These are phyloP conservation scores for Xylota segnis DNA, from an alignment of 2,888 invertebrate species.

Conservation along the genomic window DNA sequence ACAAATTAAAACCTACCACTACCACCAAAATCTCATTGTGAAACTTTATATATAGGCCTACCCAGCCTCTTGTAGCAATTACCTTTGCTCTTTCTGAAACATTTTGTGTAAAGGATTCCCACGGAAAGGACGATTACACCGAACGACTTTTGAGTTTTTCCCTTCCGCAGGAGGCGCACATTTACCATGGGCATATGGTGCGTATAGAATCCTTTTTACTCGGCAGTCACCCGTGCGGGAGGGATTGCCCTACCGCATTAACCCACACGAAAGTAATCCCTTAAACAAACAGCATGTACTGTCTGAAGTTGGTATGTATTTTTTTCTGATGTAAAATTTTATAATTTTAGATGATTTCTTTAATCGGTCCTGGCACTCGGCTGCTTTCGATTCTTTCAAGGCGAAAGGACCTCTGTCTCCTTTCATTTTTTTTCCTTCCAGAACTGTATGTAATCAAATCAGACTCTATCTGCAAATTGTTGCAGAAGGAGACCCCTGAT, in stretches of 20 bases:
- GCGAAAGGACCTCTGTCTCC: neutral
- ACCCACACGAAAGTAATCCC: neutral
- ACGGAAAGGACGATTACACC: neutral
- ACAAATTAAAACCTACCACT: no score
- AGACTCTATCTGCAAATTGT: slow-evolving; percentile 15
- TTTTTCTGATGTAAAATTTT: neutral
- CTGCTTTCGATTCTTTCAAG: neutral
- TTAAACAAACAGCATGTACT: slow-evolving; percentile 9
- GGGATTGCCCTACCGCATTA: neutral
- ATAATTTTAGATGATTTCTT: slow-evolving; percentile 31
- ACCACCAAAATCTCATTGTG: no score
- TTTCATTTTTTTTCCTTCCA: neutral
- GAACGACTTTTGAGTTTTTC: neutral
- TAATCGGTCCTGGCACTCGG: slow-evolving; percentile 19
- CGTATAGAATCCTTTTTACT: neutral
- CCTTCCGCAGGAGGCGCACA: neutral
- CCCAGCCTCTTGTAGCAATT: no score
- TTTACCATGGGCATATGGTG: neutral
- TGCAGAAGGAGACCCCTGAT: neutral
- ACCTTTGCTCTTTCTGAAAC: no score
- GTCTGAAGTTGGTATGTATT: neutral
- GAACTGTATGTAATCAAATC: slow-evolving; percentile 21
- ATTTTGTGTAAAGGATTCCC: no score
- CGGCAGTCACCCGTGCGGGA: neutral
- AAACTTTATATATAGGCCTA: no score